Base-by-base conservation (phyloP, 2,113 vertebrate genomes). In the Protobothrops mucrosquamatus region DNA sequence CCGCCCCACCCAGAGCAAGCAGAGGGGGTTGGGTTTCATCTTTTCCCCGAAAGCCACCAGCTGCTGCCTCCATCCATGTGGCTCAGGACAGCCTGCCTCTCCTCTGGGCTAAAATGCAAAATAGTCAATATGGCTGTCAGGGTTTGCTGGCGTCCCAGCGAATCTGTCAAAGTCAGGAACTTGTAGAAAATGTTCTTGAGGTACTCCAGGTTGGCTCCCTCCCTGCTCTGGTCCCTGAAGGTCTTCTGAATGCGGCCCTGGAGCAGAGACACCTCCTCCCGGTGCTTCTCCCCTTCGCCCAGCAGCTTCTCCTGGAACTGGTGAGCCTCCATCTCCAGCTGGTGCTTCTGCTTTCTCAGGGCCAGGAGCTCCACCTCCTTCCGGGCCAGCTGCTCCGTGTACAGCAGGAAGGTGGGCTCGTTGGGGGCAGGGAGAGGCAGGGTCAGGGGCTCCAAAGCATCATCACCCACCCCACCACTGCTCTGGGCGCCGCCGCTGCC, bases 131-230 rank as follows among this genome's bases (percentile, higher is more conserved):
- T 99, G 95, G 99, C 99, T 0, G 93, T 97, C 14, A 99, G 98
- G 0, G 99, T 99, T 97, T 99, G 99, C 97, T 98, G 98, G 39
- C 98, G 97, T 0, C 99, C 99, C 3, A 98, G 97, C 0, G 95
- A 46, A 69, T 99, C 99, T 0, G 98, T 97, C 96, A 99, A 96
- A 0, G 99, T 99, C 91, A 99, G 96, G 92, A 99, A 99, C 43
- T 98, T 97, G 92, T 97, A 99, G 93, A 99, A 97, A 4, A 99
- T 97, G 93, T 99, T 99, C 95, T 99, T 99, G 92, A 99, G 98
- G 96, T 99, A 99, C 91, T 99, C 99, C 96, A 99, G 95, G 97
- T 99, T 99, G 96, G 99, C 98, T 0, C 99, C 99, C 15, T 99
- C 99, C 1, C 99, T 95, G 95, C 97, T 98, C 96, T 94, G 98